Evolutionary conservation across 2,113 vertebrate genomes (phyloP).

Genomic region (Tetraodon nigroviridis): DNA sequence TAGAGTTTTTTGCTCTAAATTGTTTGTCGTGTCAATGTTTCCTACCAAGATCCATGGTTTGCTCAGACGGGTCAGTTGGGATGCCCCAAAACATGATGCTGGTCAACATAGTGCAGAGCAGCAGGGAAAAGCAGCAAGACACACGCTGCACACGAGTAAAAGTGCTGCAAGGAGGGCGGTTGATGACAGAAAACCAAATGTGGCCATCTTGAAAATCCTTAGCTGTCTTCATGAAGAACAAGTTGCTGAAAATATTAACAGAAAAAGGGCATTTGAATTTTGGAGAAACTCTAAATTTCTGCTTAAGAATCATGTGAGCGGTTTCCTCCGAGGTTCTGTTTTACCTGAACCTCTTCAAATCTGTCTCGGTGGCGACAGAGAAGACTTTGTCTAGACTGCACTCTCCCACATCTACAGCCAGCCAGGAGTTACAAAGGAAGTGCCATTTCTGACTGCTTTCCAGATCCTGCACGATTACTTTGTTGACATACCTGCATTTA

Average conservation of each 20-base stretch:
- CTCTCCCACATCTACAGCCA: constrained; percentile 85
- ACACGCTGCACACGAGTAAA: constrained; percentile 89
- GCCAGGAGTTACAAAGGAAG: constrained; percentile 93
- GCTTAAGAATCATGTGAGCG: not conserved
- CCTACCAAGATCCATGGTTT: constrained; percentile 94
- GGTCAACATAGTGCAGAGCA: constrained; percentile 95
- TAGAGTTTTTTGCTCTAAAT: too few species aligned
- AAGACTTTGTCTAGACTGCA: constrained; percentile 88
- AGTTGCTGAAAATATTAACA: constrained; percentile 71
- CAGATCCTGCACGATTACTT: constrained; percentile 84
- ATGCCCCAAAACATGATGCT: constrained; percentile 97
- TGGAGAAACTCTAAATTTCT: not conserved
- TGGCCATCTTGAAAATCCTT: constrained; percentile 88
- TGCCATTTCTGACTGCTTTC: constrained; percentile 84
- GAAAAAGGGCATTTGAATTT: not conserved
- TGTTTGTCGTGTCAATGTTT: not conserved
- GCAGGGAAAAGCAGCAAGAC: constrained; percentile 91
- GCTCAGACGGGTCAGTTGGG: constrained; percentile 88
- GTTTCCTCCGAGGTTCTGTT: not conserved
- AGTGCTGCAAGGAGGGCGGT: constrained; percentile 81
- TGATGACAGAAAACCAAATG: constrained; percentile 92
- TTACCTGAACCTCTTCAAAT: constrained; percentile 90
- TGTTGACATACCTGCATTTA: constrained; percentile 84
- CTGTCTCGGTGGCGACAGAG: constrained; percentile 84
- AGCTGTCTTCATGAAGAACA: constrained; percentile 91